Base-by-base conservation (phyloP, 30 jellyfish, hydroid and myxozoan species). In the Aurelia coerulea region DNA sequence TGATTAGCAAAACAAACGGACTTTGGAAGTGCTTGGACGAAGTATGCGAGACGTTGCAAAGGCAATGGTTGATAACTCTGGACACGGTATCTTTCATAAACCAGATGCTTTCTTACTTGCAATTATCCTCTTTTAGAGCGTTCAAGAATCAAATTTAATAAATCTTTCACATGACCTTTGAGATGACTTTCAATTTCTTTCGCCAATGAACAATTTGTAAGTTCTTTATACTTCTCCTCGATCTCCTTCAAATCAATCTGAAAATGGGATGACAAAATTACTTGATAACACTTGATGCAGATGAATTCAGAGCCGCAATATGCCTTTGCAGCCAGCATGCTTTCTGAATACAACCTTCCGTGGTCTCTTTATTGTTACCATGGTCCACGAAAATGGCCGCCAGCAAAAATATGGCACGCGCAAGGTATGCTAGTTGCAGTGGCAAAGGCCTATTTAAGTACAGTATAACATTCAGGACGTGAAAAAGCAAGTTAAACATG, bases 151-250 rank as follows among this genome's bases (percentile, higher is more conserved):
- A 79, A 41, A 4, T 33, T 37, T 32, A 63, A 62, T 29, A 79
- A 79, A 63, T 79, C 89, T 63, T 63, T 41, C 1, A 62, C 17
- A 37, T 65, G 69, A 17, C 59, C 62, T 46, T 79, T 79, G n/a
- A 65, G 59, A 15, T 79, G 41, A 31, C 4, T 53, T 7, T 42
- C 50, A 3, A 79, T 8, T 35, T 59, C 71, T 13, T 62, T 54
- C 2, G 12, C 32, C 70, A 79, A 65, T 2, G 89, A 64, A 10
- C 80, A 42, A 42, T 19, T 39, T 5, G 80, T 31, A 8, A 42
- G 12, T 79, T 79, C 78, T 6, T 63, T 64, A 49, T 62, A 79
- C 59, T 11, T 56, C 29, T 79, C 32, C 9, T 59, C 68, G 7
- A 59, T 59, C 32, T 59, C 68, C 13, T 14, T 59, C 31, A 14